Evolutionary conservation across 2,797 vertebrate species (phyloP).

Genomic region (Pipistrellus pygmaeus): DNA sequence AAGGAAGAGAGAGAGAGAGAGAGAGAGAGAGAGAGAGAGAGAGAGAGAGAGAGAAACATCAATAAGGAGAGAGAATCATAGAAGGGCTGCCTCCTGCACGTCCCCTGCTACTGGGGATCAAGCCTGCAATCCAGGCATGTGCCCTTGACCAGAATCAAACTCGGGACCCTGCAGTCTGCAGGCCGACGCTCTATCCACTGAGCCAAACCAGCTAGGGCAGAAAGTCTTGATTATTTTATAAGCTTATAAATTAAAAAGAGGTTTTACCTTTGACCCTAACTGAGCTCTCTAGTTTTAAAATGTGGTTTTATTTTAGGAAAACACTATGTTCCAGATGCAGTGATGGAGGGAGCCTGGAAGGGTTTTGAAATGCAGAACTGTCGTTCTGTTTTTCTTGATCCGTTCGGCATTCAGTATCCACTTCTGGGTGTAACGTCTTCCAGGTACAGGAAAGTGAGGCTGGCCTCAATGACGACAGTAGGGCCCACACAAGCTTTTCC

Average conservation of each 20-base stretch:
- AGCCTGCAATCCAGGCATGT: too few species aligned
- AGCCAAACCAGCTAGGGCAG: too few species aligned
- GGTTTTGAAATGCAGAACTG: neutral
- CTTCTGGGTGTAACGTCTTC: neutral
- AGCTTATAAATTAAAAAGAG: slow-evolving; percentile 4
- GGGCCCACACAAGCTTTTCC: neutral
- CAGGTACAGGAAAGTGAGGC: neutral
- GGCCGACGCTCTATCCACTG: too few species aligned
- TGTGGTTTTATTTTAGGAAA: slow-evolving; percentile 6
- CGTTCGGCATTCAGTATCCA: neutral
- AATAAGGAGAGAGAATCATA: too few species aligned
- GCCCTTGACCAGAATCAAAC: too few species aligned
- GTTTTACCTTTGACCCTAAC: neutral
- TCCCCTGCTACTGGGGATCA: too few species aligned
- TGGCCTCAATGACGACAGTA: neutral
- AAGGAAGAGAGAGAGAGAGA: too few species aligned
- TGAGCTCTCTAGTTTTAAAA: neutral
- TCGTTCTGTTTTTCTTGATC: neutral
- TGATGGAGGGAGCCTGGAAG: neutral
- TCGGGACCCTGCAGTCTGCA: too few species aligned
- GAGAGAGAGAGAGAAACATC: too few species aligned
- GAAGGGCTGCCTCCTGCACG: too few species aligned
- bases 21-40: too few species aligned
- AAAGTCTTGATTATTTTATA: neutral
- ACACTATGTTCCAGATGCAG: neutral